phyloP scores from a whole-genome alignment of 2,113 vertebrate species.

The Picathartes gymnocephalus region DNA sequence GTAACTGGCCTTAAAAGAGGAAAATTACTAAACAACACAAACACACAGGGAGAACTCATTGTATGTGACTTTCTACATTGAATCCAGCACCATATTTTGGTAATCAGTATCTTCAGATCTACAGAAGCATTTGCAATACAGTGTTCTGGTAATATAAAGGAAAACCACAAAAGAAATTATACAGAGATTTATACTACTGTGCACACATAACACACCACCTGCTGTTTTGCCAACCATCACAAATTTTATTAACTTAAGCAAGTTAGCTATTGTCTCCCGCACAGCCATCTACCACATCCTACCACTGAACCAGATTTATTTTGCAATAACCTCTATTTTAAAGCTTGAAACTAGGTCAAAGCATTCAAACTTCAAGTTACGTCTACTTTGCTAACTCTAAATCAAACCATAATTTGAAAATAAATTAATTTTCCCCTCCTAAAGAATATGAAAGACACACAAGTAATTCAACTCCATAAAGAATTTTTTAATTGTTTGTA shows the following conservation, averaged over 20 bases:
- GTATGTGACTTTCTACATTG: not conserved
- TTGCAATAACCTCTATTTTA: not conserved
- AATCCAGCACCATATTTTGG: not conserved
- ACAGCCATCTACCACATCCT: slow-evolving; percentile 21
- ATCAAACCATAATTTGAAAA: not conserved
- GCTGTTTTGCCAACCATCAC: slow-evolving; percentile 27
- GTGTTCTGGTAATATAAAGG: not conserved
- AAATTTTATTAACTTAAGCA: slow-evolving; percentile 39
- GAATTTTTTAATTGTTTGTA: not conserved
- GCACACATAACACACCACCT: not conserved
- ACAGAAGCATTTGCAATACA: not conserved
- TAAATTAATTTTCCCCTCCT: not conserved
- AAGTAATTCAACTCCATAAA: not conserved
- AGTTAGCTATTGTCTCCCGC: not conserved
- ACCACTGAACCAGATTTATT: not conserved
- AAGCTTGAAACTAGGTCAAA: not conserved
- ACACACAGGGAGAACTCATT: not conserved
- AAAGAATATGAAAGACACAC: not conserved
- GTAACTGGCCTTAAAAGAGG: not conserved
- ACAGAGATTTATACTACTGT: not conserved
- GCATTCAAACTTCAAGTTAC: not conserved
- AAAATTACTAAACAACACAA: not conserved
- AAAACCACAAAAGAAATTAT: slow-evolving; percentile 3
- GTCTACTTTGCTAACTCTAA: not conserved
- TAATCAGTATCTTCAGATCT: not conserved